Evolutionary conservation across 2,888 invertebrate genomes (phyloP).

Genomic region (Cybosia mesomella): DNA sequence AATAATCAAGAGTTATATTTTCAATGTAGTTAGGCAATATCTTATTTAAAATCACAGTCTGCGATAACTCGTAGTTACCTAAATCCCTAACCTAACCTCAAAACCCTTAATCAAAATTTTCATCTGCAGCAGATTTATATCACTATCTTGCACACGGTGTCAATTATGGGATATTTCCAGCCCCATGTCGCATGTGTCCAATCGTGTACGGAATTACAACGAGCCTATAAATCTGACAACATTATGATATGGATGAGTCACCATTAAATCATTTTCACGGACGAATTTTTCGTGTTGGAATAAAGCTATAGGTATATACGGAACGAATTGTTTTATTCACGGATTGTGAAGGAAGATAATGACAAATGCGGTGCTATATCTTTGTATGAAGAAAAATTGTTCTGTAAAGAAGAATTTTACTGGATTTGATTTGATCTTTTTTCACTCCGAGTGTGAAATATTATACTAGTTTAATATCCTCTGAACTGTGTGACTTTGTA

Average conservation of each 20-base stretch:
- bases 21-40: too few relatives aligned
- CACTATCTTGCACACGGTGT: conserved; percentile 11
- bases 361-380: conserved; percentile 39
- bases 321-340: conserved; percentile 8
- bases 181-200: conserved; percentile 50
- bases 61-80: neutral
- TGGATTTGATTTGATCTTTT: neutral
- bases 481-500: too few relatives aligned
- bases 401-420: neutral
- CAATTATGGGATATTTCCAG: conserved; percentile 41
- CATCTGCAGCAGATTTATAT: conserved; percentile 7
- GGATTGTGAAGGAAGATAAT: neutral
- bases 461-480: too few relatives aligned
- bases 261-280: conserved; percentile 55
- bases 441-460: too few relatives aligned
- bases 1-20: too few relatives aligned
- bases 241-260: conserved; percentile 43
- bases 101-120: conserved; percentile 8
- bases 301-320: conserved; percentile 19
- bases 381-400: neutral
- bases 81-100: too few relatives aligned
- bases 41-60: neutral
- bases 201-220: conserved; percentile 59
- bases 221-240: conserved; percentile 50
- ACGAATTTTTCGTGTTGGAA: conserved; percentile 28